These are phyloP conservation scores for Lophochroa leadbeateri DNA, from an alignment of 2,113 vertebrate species.

Conservation along the genomic window DNA sequence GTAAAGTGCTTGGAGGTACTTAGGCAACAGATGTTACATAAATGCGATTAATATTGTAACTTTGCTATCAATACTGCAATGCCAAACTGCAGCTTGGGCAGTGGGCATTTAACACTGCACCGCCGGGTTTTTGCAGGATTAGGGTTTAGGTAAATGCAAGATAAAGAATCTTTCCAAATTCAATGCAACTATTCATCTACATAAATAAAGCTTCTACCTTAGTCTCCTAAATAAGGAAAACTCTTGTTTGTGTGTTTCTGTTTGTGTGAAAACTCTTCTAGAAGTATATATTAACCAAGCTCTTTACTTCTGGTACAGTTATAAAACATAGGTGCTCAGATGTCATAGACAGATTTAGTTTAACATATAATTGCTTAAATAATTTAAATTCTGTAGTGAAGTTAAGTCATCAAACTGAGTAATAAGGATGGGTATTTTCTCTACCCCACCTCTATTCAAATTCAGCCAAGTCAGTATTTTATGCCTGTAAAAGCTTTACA, in stretches of 20 bases:
- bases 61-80: neutral
- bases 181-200: neutral
- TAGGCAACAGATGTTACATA: slow-evolving; percentile 36
- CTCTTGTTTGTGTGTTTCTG: neutral
- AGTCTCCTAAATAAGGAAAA: neutral
- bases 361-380: neutral
- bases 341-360: neutral
- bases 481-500: neutral
- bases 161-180: neutral
- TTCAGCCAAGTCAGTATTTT: neutral
- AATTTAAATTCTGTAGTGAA: neutral
- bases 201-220: neutral
- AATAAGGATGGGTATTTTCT: neutral
- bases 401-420: neutral
- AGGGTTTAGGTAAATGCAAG: neutral
- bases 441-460: neutral
- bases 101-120: neutral
- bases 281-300: neutral
- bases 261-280: neutral
- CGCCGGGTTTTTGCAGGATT: neutral
- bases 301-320: neutral
- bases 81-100: neutral
- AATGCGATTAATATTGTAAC: neutral
- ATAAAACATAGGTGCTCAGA: neutral
- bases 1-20: slow-evolving; percentile 7